Percentiles rank a stretch among this genome's conserved stretches.
Evolutionary conservation across 2,113 vertebrate species (phyloP).

Genomic region (Stictonetta naevosa): DNA sequence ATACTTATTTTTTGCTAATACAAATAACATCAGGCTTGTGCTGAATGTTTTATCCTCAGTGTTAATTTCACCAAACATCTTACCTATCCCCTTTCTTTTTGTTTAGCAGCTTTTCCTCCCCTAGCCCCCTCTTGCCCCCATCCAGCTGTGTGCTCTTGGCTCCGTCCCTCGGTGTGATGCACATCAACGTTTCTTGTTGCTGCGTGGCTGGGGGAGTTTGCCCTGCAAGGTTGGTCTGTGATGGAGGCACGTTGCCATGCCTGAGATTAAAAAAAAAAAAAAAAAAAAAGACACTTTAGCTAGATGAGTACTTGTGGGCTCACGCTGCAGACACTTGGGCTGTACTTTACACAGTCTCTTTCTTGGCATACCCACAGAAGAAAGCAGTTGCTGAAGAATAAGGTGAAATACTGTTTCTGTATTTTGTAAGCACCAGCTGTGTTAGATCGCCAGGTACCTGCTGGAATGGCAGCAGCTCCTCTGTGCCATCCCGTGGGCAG

Average conservation of each 20-base stretch:
- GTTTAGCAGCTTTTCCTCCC: neutral
- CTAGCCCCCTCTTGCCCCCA: neutral
- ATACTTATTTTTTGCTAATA: neutral
- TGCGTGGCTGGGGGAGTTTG: neutral
- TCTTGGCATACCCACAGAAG: neutral
- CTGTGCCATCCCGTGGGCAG: neutral
- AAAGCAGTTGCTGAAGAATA: neutral
- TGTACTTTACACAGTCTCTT: neutral
- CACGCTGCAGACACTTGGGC: neutral
- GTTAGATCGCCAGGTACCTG: neutral
- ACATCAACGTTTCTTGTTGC: neutral
- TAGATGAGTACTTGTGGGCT: neutral
- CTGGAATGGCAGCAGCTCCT: neutral
- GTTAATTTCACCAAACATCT: neutral
- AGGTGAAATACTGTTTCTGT: neutral
- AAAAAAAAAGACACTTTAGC: neutral
- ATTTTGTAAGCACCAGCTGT: neutral
- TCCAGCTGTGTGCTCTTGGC: neutral
- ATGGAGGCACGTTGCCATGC: rapidly evolving
- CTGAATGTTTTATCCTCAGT: neutral
- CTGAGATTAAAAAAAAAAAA: neutral
- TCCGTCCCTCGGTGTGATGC: too few relatives aligned
- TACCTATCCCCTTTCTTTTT: neutral
- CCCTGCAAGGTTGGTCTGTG: neutral
- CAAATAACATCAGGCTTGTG: neutral